phyloP scores from a whole-genome alignment of 2,797 vertebrate species.

The Propithecus deckenii region DNA sequence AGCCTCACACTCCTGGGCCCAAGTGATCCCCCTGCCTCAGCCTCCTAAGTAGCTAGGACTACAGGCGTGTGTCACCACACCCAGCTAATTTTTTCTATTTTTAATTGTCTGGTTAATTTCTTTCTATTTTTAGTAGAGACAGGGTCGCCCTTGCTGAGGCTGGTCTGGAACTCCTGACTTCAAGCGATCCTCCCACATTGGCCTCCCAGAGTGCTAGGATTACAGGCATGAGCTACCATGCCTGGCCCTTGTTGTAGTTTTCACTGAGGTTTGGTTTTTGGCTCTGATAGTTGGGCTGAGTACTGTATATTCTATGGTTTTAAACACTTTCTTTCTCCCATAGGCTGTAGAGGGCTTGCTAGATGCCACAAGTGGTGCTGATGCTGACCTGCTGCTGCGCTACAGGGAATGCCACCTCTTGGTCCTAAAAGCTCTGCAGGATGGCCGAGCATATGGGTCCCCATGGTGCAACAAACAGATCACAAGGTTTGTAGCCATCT shows the following conservation, averaged over 20 bases:
- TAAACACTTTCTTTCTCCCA: constrained; percentile 38
- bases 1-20: too few relatives aligned
- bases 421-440: constrained; percentile 97
- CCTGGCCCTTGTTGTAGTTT: not conserved
- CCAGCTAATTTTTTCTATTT: too few relatives aligned
- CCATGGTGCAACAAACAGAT: constrained; percentile 99
- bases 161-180: too few relatives aligned
- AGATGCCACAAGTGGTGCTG: constrained; percentile 98
- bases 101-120: too few relatives aligned
- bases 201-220: too few relatives aligned
- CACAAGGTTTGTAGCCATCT: constrained; percentile 90
- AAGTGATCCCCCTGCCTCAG: too few relatives aligned
- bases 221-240: too few relatives aligned
- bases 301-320: not conserved
- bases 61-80: too few relatives aligned
- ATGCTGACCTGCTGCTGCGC: constrained; percentile 95
- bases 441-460: constrained; percentile 97
- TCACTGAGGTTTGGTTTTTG: constrained; percentile 14
- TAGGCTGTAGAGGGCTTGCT: constrained; percentile 98
- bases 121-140: too few relatives aligned
- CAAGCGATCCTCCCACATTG: too few relatives aligned
- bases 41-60: too few relatives aligned
- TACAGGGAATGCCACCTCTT: constrained; percentile 98
- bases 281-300: not conserved
- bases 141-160: too few relatives aligned